Base-by-base conservation (phyloP, 2,888 invertebrate species). In the Colletes collaris region DNA sequence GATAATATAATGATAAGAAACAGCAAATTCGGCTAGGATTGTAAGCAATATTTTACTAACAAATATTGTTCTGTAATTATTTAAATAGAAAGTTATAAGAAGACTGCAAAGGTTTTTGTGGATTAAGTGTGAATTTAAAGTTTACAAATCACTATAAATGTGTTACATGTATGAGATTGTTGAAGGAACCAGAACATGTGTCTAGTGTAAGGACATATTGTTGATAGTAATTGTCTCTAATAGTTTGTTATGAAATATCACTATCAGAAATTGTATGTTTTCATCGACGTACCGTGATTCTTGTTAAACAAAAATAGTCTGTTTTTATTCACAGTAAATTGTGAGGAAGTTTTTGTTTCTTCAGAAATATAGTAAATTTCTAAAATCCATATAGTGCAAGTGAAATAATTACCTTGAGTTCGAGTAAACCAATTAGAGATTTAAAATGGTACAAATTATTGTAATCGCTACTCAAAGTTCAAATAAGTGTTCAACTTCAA, bases 101-200 rank as follows among this genome's bases (percentile, higher is more conserved):
- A 81, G 49, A 50, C 55, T 69, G 50, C 70, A 62, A 72, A 77
- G n/a, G 49, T 46, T 59, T 78, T 52, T 55, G n/a, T 67, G 37
- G 58, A 74, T 71, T 56, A 64, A 59, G 63, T 79, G 19, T 50
- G 53, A 70, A 71, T 63, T 64, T 59, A 73, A 81, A 76, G 56
- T 62, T 85, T 78, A 77, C 52, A 46, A 74, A 79, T 68, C 63
- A 70, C 65, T 67, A 35, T 79, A 58, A 60, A 67, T 87, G 13
- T 74, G 87, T 85, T 87, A 85, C 85, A 85, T 85, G 35, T 83
- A 87, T 86, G 87, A 82, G 86, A 83, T 87, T 86, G 83, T 86
- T 86, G 83, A 82, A 70, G 37, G 53, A 78, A 86, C 64, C 71
- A 83, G 79, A 77, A 76, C 78, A 79, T 58, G 79, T 81, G 81